These are phyloP conservation scores for Rhinichthys osculus DNA, from an alignment of 2,797 vertebrate species.

Conservation along the genomic window DNA sequence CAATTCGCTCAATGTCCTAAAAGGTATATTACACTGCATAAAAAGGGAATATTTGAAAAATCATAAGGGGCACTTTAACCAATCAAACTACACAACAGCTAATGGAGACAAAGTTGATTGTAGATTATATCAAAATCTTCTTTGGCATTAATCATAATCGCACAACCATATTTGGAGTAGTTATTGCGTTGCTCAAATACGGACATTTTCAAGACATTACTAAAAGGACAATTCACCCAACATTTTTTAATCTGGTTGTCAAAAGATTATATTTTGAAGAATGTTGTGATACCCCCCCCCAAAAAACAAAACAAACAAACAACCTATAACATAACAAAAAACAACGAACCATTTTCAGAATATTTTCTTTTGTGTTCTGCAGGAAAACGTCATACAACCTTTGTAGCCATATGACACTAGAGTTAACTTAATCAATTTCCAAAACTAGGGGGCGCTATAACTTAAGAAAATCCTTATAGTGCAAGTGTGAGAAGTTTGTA, in stretches of 20 bases:
- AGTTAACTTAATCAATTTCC: not conserved
- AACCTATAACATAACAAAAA: not conserved
- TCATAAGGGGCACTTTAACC: too few relatives aligned
- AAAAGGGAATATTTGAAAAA: too few relatives aligned
- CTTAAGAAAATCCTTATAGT: not conserved
- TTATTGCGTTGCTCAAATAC: not conserved
- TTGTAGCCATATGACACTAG: not conserved
- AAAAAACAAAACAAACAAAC: too few relatives aligned
- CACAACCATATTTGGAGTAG: not conserved
- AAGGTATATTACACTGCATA: too few relatives aligned
- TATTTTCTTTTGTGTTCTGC: not conserved
- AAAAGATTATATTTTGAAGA: not conserved
- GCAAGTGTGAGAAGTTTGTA: not conserved
- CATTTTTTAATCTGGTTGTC: not conserved
- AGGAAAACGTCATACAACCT: not conserved
- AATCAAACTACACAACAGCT: too few relatives aligned
- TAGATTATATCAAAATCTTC: too few relatives aligned
- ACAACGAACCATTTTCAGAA: not conserved
- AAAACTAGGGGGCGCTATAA: not conserved
- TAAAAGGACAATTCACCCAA: not conserved
- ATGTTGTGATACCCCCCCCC: too few relatives aligned
- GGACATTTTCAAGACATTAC: too few relatives aligned
- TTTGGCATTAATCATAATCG: too few relatives aligned
- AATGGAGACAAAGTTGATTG: too few relatives aligned
- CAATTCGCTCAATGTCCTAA: too few relatives aligned